These are phyloP conservation scores for Andrena camellia DNA, from an alignment of 2,888 invertebrate genomes.

Conservation along the genomic window DNA sequence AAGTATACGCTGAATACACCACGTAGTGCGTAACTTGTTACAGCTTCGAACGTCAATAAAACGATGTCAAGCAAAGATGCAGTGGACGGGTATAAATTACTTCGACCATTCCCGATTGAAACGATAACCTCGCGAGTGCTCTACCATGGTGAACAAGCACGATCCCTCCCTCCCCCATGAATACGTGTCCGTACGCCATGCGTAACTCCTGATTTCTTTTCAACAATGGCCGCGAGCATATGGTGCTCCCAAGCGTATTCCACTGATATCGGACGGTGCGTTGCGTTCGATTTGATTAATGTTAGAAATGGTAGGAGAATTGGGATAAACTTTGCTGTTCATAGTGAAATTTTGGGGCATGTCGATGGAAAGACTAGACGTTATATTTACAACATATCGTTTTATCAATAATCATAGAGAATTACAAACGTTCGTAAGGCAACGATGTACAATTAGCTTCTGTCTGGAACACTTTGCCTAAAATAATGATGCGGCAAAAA, in stretches of 20 bases:
- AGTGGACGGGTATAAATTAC: slow-evolving; percentile 7
- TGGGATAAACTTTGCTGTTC: not conserved
- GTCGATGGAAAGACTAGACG: not conserved
- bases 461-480: slow-evolving; percentile 14
- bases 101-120: slow-evolving; percentile 12
- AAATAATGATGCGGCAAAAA: slow-evolving; percentile 29
- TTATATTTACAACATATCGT: slow-evolving; percentile 57
- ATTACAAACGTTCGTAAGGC: slow-evolving; percentile 65
- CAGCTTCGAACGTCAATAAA: not conserved
- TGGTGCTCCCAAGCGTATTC: not conserved
- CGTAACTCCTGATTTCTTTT: not conserved
- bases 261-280: not conserved
- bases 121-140: slow-evolving; percentile 37
- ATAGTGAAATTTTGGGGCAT: not conserved
- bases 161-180: not conserved
- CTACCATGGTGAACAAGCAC: slow-evolving; percentile 1
- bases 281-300: not conserved
- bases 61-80: not conserved
- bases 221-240: not conserved
- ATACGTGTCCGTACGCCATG: not conserved
- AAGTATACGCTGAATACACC: not conserved
- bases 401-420: slow-evolving; percentile 58
- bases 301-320: not conserved
- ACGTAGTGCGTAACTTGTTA: not conserved
- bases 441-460: slow-evolving; percentile 59